Base-by-base conservation (phyloP, 1,140 invertebrate species). In the Brachionus sp. region DNA sequence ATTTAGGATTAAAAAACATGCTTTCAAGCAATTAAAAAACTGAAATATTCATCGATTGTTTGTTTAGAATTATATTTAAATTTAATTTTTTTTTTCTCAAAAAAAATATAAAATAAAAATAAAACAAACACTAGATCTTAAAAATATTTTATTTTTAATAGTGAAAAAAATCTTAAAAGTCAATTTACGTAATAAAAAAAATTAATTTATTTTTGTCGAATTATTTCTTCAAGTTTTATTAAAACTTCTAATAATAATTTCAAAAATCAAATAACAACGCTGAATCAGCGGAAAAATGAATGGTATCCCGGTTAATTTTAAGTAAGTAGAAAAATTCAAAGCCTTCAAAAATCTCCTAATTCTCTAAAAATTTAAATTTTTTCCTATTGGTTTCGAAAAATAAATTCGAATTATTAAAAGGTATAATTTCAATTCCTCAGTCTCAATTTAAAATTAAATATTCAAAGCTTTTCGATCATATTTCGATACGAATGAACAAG, bases 1-100 rank as follows among this genome's bases (percentile, higher is more conserved):
- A 42, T 13, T 42, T 42, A 13, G 50, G 50, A 57, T 57, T 57
- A 57, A 57, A 57, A 57, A 19, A 23, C 50, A 57, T 19, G 50
- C 50, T 57, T 57, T 57, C 50, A 57, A 57, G 50, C 50, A 57
- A 57, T 57, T 57, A 57, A 57, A 57, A 57, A 57, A 57, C 50
- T 57, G 50, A 57, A 57, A 57, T 57, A 57, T 57, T 57, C 50
- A 25, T 57, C 50, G 50, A 57, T 57, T 57, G 50, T 57, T 57
- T 57, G 50, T 57, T 57, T 57, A 57, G 50, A 57, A 23, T 57
- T 57, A 57, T 19, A 9, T 57, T 57, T 57, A 57, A 57, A 42
- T 42, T 42, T 42, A 42, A 42, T 42, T 57, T 57, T 57, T 57
- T 57, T 57, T 23, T 57, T 7, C 19, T 19, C 16, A 19, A n/a